These are phyloP conservation scores for Allophyes oxyacanthae DNA, from an alignment of 2,888 invertebrate genomes.

Conservation along the genomic window DNA sequence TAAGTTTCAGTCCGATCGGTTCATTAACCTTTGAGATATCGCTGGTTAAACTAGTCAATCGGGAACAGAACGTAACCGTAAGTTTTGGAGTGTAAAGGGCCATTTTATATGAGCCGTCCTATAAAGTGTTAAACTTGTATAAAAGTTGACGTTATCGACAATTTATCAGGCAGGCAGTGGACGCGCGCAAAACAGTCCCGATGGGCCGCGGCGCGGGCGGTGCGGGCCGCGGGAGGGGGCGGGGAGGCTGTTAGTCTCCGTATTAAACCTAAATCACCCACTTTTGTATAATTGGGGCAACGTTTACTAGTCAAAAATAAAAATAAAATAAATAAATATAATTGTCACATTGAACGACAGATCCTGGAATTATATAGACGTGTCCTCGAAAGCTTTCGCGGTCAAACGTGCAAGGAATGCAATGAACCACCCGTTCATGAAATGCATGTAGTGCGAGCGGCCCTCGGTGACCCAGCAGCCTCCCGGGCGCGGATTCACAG, in stretches of 20 bases:
- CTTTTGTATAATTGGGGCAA: neutral
- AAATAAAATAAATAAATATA: no score
- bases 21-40: no score
- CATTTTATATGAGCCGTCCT: no score
- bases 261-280: neutral
- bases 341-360: no score
- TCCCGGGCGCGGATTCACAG: no score
- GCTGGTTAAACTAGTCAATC: no score
- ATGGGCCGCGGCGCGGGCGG: neutral
- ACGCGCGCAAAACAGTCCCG: slow-evolving; percentile 9
- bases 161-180: slow-evolving; percentile 14
- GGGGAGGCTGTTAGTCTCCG: neutral
- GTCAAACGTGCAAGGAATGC: neutral
- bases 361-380: neutral
- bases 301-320: no score
- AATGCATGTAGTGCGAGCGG: neutral
- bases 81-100: no score
- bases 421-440: neutral
- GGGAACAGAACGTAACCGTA: no score
- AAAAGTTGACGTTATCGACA: slow-evolving; percentile 7
- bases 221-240: neutral
- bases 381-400: neutral
- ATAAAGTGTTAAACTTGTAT: slow-evolving; percentile 14
- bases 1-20: no score
- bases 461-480: no score